Conservation (phyloP, 2,113 vertebrate species). For the Diadophis punctatus region DNA sequence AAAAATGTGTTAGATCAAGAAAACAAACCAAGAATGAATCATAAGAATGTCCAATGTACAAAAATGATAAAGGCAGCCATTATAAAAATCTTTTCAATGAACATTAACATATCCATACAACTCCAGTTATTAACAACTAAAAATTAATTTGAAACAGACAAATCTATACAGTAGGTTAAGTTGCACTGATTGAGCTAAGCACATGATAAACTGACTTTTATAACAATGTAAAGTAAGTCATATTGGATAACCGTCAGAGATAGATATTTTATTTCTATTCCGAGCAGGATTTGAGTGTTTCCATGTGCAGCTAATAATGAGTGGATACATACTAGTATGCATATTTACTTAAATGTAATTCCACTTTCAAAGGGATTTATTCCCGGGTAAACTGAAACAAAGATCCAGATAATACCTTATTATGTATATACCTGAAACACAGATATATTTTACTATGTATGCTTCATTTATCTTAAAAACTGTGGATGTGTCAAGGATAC, state of each 20-base stretch:
- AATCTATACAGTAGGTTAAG: conserved; percentile 7
- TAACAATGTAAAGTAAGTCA: conserved; percentile 41
- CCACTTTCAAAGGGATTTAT: neutral
- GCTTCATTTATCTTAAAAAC: neutral
- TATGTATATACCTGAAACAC: neutral
- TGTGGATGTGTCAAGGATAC: neutral
- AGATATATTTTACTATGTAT: neutral
- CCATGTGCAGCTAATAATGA: neutral
- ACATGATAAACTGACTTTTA: conserved; percentile 41
- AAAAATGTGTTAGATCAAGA: neutral
- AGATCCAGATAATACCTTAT: neutral
- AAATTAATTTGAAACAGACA: conserved; percentile 41
- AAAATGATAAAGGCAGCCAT: conserved; percentile 63
- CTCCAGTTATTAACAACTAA: conserved; percentile 57
- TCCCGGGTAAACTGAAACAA: neutral
- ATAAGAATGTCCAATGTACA: conserved; percentile 61
- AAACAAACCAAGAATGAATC: conserved; percentile 41
- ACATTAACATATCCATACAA: conserved; percentile 60
- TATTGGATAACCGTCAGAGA: conserved; percentile 46
- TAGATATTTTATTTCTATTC: neutral
- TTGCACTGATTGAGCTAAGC: conserved; percentile 20
- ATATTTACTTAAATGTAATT: neutral
- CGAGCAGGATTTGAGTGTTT: conserved; percentile 4
- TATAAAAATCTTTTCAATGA: conserved; percentile 62
- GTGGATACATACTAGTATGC: neutral